Evolutionary conservation across 2,888 invertebrate species (phyloP), one percentile per base, ranked within the genome.

Genomic region (Diloba caeruleocephala): DNA sequence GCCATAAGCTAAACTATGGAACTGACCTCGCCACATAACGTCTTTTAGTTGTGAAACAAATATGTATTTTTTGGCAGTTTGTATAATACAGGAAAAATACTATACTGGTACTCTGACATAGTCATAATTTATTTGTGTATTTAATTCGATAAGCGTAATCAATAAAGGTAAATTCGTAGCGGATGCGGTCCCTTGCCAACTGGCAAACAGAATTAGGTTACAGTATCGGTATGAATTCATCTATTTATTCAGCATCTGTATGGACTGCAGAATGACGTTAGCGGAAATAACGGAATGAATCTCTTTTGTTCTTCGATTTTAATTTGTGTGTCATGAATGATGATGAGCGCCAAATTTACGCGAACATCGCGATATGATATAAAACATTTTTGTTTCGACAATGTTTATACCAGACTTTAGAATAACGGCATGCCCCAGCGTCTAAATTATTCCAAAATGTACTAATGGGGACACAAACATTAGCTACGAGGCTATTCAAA

Each of bases 261-360:
- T 68, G 54, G 65, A 71, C 45, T 60, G 58, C 60, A 74, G 58
- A 44, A 64, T 83, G 80, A 84, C 82, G 83, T 76, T 68, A 72
- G 61, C 85, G 85, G 85, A 85, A 79, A 72, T 85, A 85, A 85
- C 85, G 85, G 85, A 66, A 75, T 54, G 66, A 67, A 76, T 60
- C 73, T 78, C 79, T 77, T 82, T 82, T 82, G 82, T 82, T 81
- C 76, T 78, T 59, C 51, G 57, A 58, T 71, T 76, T 75, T 79
- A 79, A 81, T 81, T 82, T 81, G 60, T 82, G 72, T 81, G 80
- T 77, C 82, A 81, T 78, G 79, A 78, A 81, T 81, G 75, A 59
- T 61, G 69, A 81, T 73, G 70, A 75, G 70, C 61, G 67, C 55
- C 58, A 58, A 78, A 77, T 74, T 72, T 60, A 67, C 65, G 62